Base-by-base conservation (phyloP, 2,113 vertebrate species). In the Urocynchramus pylzowi region DNA sequence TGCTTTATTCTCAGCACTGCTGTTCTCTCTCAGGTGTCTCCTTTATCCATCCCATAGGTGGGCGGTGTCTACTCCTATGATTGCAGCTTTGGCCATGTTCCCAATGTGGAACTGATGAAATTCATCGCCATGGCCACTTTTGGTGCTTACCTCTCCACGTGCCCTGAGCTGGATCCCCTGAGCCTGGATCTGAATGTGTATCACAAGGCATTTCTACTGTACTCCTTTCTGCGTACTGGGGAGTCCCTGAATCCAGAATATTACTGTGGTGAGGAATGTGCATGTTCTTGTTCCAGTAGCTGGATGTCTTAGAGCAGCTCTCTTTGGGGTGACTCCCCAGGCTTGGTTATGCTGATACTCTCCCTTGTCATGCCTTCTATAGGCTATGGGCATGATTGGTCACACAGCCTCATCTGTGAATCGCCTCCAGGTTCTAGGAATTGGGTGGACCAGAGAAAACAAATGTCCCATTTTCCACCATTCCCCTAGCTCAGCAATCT, bases 21-120 rank as follows among this genome's bases (percentile, higher is more conserved):
- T 69, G 59, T 70, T 21, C 42, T 92, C 31, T n/a, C 65, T 78
- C 68, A 74, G 33, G 6, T 80, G 27, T 84, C 22, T 56, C 79
- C 45, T 89, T 95, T 84, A 20, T 39, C 53, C 39, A 26, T 91
- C 77, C 53, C 3, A 0, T 92, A 99, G 99, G 99, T 99, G 47
- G 99, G 99, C 2, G 99, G 99, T 24, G 98, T 99, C 7, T 99
- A 99, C 97, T 99, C 99, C 0, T 99, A 99, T 0, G 99, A 99
- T 92, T 99, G 99, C 97, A 99, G 99, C 97, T 99, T 99, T 90
- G 99, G 99, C 54, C 99, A 99, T 0, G 99, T 99, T 91, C 99
- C 99, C 71, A 99, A 99, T 2, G 99, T 99, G 85, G 99, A 99
- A 96, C 96, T 99, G 97, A 99, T 99, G 99, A 99, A 99, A 97